These are phyloP conservation scores for Tiliacea aurago DNA, from an alignment of 2,888 invertebrate species.

Conservation along the genomic window DNA sequence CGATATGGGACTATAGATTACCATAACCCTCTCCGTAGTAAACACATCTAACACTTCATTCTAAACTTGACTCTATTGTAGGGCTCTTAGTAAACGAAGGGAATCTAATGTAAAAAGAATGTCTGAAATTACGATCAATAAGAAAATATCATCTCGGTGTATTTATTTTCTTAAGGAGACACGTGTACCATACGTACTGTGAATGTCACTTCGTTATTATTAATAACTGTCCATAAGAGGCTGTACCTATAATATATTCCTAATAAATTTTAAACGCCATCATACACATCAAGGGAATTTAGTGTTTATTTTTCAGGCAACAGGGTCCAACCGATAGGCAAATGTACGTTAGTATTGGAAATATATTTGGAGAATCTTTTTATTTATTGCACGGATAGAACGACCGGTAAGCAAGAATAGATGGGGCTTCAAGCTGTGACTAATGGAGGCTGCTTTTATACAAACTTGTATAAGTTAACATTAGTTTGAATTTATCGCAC, in stretches of 20 bases:
- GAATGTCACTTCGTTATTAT: conserved; percentile 72
- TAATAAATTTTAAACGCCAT: conserved; percentile 61
- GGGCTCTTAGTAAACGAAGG: conserved; percentile 47
- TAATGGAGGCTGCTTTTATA: conserved; percentile 80
- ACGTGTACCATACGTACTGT: conserved; percentile 65
- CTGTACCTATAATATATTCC: conserved; percentile 72
- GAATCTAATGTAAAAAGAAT: conserved; percentile 57
- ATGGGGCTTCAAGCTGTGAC: conserved; percentile 86
- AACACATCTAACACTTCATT: conserved; percentile 62
- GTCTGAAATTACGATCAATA: conserved; percentile 66
- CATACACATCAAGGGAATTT: conserved; percentile 59
- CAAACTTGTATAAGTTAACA: conserved; percentile 80
- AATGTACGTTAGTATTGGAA: conserved; percentile 70
- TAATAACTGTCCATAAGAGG: conserved; percentile 75
- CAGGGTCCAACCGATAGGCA: conserved; percentile 63
- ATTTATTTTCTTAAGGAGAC: conserved; percentile 72
- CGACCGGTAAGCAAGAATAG: conserved; percentile 81
- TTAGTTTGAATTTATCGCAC: conserved; percentile 85
- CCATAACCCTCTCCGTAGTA: conserved; percentile 53
- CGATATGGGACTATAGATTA: conserved; percentile 57
- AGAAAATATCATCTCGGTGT: conserved; percentile 60
- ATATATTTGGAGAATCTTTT: conserved; percentile 82
- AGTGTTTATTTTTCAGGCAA: conserved; percentile 56
- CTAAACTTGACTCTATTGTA: conserved; percentile 47
- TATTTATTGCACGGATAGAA: conserved; percentile 80